These are phyloP conservation scores for Pseudomyrmex cubaensis DNA, from an alignment of 1,140 invertebrate genomes.

Conservation along the genomic window DNA sequence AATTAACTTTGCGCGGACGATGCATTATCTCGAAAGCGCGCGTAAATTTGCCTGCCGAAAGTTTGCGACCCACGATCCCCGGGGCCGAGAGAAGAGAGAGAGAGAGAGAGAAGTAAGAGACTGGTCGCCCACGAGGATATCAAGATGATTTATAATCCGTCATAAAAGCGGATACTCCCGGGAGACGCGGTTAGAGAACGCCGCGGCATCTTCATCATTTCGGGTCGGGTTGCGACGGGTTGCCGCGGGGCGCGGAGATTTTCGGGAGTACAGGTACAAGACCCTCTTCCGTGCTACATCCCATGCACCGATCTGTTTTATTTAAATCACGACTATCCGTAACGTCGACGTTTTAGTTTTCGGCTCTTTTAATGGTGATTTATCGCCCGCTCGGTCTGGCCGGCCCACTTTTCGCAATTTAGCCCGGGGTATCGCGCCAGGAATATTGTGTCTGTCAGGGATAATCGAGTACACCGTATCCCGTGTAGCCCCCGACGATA, in stretches of 20 bases:
- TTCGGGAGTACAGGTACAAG: conserved; percentile 39
- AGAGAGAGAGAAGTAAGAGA: conserved; percentile 33
- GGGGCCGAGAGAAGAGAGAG: not conserved
- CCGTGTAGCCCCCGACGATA: not conserved
- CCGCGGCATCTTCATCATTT: conserved; percentile 70
- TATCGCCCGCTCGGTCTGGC: conserved; percentile 34
- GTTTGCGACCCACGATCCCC: conserved; percentile 58
- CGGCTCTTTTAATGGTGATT: conserved; percentile 70
- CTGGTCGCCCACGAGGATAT: conserved; percentile 38
- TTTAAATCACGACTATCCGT: conserved; percentile 67
- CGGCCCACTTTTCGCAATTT: conserved; percentile 58
- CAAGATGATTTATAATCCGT: conserved; percentile 71
- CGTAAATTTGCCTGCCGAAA: conserved; percentile 66
- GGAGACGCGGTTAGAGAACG: conserved; percentile 65
- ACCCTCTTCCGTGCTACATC: not conserved
- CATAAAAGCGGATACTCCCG: conserved; percentile 63
- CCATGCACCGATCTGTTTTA: conserved; percentile 54
- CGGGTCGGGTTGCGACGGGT: conserved; percentile 11
- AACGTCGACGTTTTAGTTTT: conserved; percentile 51
- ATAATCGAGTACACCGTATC: conserved; percentile 49
- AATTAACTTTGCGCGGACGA: conserved; percentile 61
- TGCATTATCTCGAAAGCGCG: conserved; percentile 59
- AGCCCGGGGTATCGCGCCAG: conserved; percentile 11
- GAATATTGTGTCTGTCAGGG: conserved; percentile 34
- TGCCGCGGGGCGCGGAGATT: conserved; percentile 24